A percentile compares a stretch with the other conserved stretches of the same genome.
Evolutionary conservation across 1,140 invertebrate species (phyloP).

Genomic region (Archivesica marissinica): DNA sequence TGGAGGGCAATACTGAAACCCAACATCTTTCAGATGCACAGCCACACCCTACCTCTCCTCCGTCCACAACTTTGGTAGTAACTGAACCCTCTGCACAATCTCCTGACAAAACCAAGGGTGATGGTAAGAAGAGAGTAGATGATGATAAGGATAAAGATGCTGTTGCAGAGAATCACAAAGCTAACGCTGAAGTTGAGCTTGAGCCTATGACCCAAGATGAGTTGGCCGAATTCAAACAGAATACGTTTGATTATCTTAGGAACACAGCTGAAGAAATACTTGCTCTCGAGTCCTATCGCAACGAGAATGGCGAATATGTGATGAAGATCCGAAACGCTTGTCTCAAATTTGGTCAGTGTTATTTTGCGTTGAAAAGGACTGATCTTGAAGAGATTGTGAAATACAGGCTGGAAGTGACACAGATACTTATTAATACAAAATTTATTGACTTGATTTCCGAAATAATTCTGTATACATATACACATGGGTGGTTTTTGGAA

Average conservation of each 20-base stretch:
- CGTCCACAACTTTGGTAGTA: too few relatives aligned
- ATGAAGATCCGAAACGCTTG: not conserved
- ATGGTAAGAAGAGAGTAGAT: not conserved
- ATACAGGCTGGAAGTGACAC: not conserved
- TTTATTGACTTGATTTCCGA: constrained; percentile 3
- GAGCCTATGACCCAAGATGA: not conserved
- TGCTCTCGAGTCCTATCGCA: not conserved
- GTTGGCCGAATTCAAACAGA: not conserved
- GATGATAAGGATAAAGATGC: constrained; percentile 17
- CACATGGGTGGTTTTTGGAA: not conserved
- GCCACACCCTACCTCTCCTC: too few relatives aligned
- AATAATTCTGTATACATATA: not conserved
- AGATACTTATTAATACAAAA: constrained; percentile 6
- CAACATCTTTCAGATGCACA: too few relatives aligned
- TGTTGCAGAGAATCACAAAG: not conserved
- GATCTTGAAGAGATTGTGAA: not conserved
- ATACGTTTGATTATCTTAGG: constrained; percentile 3
- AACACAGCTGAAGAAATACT: not conserved
- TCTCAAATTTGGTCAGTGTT: not conserved
- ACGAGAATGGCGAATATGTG: not conserved
- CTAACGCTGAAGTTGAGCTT: not conserved
- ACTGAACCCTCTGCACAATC: too few relatives aligned
- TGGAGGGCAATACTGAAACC: not conserved
- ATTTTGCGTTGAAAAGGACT: constrained; percentile 5
- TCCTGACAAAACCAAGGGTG: too few relatives aligned